These are phyloP conservation scores for Rhea pennata DNA, from an alignment of 2,113 vertebrate genomes.

Conservation along the genomic window DNA sequence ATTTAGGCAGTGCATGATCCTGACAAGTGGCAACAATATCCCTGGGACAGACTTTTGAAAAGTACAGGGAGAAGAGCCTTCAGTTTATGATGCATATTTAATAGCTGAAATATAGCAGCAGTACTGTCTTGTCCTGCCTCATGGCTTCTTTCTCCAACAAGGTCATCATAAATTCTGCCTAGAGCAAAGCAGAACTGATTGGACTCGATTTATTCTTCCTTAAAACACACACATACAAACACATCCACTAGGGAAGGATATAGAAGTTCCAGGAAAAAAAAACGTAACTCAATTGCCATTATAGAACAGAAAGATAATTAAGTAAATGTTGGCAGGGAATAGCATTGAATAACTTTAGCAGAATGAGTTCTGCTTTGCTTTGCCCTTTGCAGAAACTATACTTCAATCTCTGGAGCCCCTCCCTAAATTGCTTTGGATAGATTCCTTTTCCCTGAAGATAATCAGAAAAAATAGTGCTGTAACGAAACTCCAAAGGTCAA, in stretches of 20 bases:
- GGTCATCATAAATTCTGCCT: constrained; percentile 61
- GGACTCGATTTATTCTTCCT: constrained; percentile 50
- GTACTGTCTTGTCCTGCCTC: constrained; percentile 12
- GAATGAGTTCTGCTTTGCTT: constrained; percentile 48
- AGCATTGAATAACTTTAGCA: constrained; percentile 48
- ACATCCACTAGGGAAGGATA: constrained; percentile 40
- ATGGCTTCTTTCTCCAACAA: constrained; percentile 13
- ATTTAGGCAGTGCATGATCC: not conserved
- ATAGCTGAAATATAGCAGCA: constrained; percentile 22
- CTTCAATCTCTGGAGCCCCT: not conserved
- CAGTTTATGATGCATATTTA: constrained; percentile 39
- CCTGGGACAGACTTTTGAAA: not conserved
- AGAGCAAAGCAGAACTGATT: constrained; percentile 48
- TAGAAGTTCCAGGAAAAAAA: constrained; percentile 68
- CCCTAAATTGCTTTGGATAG: constrained; percentile 40
- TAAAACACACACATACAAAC: constrained; percentile 45
- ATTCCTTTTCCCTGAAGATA: constrained; percentile 24
- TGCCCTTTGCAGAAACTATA: constrained; percentile 44
- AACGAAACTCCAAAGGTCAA: not conserved
- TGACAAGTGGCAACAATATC: not conserved
- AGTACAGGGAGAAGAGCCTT: not conserved
- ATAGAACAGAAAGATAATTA: constrained; percentile 70
- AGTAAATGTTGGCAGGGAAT: constrained; percentile 65
- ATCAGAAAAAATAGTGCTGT: not conserved
- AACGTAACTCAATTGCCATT: constrained; percentile 66